phyloP scores from a whole-genome alignment of 1,140 invertebrate genomes.

The Lerema accius region DNA sequence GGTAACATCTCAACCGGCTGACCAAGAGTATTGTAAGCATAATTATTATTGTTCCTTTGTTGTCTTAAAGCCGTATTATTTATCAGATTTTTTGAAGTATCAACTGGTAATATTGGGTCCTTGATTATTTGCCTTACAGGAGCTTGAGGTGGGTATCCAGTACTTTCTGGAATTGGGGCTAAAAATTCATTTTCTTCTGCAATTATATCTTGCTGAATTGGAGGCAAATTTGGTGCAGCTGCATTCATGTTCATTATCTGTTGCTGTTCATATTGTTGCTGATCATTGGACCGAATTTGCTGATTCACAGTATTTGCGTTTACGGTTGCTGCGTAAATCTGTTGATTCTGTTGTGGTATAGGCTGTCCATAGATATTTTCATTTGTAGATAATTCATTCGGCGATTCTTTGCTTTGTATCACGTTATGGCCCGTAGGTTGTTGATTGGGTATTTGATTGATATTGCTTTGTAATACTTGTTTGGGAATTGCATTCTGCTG shows the following conservation, averaged over 20 bases:
- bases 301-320: slow-evolving; percentile 30
- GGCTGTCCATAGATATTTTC: slow-evolving; percentile 8
- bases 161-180: slow-evolving; percentile 15
- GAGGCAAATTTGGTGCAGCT: slow-evolving; percentile 33
- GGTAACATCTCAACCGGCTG: slow-evolving; percentile 61
- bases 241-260: slow-evolving; percentile 43
- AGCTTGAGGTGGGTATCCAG: slow-evolving; percentile 5
- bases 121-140: slow-evolving; percentile 42
- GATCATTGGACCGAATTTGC: slow-evolving; percentile 31
- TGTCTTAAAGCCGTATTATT: slow-evolving; percentile 26
- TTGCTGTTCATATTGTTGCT: slow-evolving; percentile 37
- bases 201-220: slow-evolving; percentile 36
- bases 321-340: slow-evolving; percentile 2
- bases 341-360: slow-evolving; percentile 15
- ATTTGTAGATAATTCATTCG: not conserved
- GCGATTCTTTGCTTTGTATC: not conserved
- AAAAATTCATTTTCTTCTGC: not conserved
- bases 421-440: not conserved
- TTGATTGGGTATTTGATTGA: slow-evolving; percentile 8
- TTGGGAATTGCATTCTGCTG: slow-evolving; percentile 9
- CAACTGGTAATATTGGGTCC: slow-evolving; percentile 62
- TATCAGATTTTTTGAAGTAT: slow-evolving; percentile 46
- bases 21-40: slow-evolving; percentile 65
- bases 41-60: slow-evolving; percentile 31
- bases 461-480: slow-evolving; percentile 19